Evolutionary conservation across 1,140 invertebrate genomes (phyloP).

Genomic region (Muscidifurax raptorellus): DNA sequence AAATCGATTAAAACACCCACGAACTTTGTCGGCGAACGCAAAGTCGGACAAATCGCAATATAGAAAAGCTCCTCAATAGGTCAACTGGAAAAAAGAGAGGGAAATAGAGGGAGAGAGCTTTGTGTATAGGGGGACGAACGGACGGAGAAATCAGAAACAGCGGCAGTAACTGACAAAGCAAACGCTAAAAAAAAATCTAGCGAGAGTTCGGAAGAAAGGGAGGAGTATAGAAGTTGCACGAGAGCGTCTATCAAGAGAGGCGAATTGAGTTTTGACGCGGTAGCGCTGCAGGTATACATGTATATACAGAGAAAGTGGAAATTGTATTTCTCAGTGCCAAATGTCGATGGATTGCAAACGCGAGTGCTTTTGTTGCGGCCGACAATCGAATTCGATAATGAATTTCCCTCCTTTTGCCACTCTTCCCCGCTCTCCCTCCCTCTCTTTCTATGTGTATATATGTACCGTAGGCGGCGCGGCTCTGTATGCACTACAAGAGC

Average conservation of each 20-base stretch:
- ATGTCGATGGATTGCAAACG: constrained; percentile 59
- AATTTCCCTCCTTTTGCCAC: constrained; percentile 31
- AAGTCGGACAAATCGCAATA: neutral
- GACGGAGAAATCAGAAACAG: constrained; percentile 19
- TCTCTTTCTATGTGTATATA: neutral
- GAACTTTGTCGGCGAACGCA: neutral
- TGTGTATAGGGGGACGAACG: neutral
- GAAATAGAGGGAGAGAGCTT: neutral
- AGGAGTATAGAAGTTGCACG: neutral
- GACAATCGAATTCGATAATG: constrained; percentile 53
- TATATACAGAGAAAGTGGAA: constrained; percentile 44
- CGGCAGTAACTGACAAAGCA: constrained; percentile 7
- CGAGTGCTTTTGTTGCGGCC: constrained; percentile 50
- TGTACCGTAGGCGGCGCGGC: too few relatives aligned
- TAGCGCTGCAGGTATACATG: neutral
- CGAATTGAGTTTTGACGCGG: constrained; percentile 54
- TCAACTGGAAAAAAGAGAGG: neutral
- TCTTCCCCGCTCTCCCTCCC: neutral
- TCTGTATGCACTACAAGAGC: neutral
- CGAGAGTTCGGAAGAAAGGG: constrained; percentile 1
- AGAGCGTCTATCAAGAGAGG: constrained; percentile 27
- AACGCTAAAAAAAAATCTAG: constrained; percentile 11
- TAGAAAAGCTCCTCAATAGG: neutral
- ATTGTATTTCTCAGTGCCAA: constrained; percentile 61
- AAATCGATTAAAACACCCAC: neutral